Conservation (phyloP, 2,888 invertebrate genomes). For the Cyaniris semiargus region DNA sequence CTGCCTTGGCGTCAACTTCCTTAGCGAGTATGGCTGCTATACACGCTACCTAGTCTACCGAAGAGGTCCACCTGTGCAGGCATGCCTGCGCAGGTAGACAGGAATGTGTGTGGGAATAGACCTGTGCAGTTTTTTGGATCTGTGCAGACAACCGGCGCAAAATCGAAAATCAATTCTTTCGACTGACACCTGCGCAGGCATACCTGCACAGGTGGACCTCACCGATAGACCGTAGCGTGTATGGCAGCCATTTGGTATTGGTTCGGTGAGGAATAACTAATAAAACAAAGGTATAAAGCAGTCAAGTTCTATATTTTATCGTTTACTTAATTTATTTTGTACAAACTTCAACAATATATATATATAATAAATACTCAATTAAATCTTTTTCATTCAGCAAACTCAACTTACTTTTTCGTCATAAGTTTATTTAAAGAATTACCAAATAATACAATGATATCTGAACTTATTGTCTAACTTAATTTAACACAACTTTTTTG, state of each 20-base stretch:
- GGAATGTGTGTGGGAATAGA: too few relatives aligned
- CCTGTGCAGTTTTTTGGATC: too few relatives aligned
- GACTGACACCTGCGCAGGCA: too few relatives aligned
- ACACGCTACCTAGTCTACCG: too few relatives aligned
- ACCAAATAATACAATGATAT: conserved; percentile 78
- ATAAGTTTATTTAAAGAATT: conserved; percentile 75
- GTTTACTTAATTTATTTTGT: conserved; percentile 82
- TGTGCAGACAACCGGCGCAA: too few relatives aligned
- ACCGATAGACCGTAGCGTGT: too few relatives aligned
- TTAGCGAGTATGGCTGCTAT: too few relatives aligned
- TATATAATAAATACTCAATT: conserved; percentile 82
- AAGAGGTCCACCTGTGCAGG: too few relatives aligned
- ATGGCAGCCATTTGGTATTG: too few relatives aligned
- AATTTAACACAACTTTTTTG: conserved; percentile 81
- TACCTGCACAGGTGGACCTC: too few relatives aligned
- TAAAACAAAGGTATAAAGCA: conserved; percentile 72
- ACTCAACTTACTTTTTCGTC: conserved; percentile 80
- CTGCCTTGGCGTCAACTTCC: neutral
- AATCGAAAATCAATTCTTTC: too few relatives aligned
- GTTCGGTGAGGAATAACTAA: conserved; percentile 36
- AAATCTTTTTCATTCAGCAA: conserved; percentile 81
- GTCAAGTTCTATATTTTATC: conserved; percentile 82
- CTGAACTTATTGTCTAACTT: conserved; percentile 81
- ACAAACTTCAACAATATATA: conserved; percentile 83
- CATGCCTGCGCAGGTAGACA: too few relatives aligned